Percentiles rank a stretch among this genome's conserved stretches.
Conservation (phyloP, 35 echinoderm and acorn worm species). For the Lytechinus variegatus region DNA sequence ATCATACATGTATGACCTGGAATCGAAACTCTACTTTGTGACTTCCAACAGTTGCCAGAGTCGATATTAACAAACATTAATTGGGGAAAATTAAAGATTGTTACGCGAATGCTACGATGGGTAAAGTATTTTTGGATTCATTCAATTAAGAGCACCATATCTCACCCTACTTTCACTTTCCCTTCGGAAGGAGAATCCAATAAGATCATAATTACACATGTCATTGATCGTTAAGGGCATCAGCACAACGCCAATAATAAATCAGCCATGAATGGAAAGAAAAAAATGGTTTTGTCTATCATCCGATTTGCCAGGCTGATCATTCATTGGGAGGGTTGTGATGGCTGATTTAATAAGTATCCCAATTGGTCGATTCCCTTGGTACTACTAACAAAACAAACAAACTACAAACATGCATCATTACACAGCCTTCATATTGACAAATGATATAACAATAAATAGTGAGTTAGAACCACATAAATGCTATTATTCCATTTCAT, state of each 20-base stretch:
- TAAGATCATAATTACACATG: conserved; percentile 13
- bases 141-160: background rate
- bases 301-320: background rate
- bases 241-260: background rate
- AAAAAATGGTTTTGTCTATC: background rate
- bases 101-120: background rate
- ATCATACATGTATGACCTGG: background rate
- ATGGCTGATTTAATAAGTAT: background rate
- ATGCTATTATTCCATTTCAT: background rate
- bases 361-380: background rate
- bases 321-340: background rate
- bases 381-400: background rate
- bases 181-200: background rate
- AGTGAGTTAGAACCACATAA: background rate
- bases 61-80: background rate
- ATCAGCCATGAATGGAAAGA: background rate
- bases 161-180: conserved; percentile 1
- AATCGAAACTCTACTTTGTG: background rate
- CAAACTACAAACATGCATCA: background rate
- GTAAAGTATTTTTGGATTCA: background rate
- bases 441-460: background rate
- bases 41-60: background rate
- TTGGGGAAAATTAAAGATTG: background rate
- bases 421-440: background rate
- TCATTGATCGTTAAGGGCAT: background rate